A percentile compares a stretch with the other conserved stretches of the same genome.
These are phyloP conservation scores for Bothrops alternatus DNA, from an alignment of 2,797 vertebrate species.

Conservation along the genomic window DNA sequence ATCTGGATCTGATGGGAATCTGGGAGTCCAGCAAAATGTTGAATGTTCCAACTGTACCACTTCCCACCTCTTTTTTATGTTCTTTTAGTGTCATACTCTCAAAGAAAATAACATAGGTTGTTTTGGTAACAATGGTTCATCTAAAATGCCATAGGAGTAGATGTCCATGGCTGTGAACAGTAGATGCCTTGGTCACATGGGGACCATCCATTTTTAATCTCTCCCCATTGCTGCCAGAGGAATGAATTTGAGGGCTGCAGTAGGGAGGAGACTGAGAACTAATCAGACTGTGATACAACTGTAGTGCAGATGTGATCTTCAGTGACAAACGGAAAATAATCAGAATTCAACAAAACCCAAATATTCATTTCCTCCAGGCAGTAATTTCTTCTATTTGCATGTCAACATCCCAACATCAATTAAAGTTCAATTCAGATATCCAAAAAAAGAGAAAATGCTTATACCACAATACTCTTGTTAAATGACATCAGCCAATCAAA, in stretches of 20 bases:
- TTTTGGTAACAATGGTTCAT: not conserved
- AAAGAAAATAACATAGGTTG: not conserved
- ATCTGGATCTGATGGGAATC: not conserved
- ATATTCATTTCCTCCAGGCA: not conserved
- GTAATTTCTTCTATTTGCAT: not conserved
- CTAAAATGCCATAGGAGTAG: not conserved
- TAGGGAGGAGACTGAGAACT: not conserved
- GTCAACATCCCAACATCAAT: not conserved
- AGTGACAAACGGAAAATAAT: not conserved
- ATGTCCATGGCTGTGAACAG: not conserved
- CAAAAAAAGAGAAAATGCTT: not conserved
- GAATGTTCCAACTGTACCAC: not conserved
- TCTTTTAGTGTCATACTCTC: not conserved
- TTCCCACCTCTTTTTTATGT: not conserved
- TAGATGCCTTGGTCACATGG: not conserved
- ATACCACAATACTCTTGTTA: not conserved
- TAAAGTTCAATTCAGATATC: not conserved
- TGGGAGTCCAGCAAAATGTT: not conserved
- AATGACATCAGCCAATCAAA: not conserved
- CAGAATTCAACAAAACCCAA: not conserved
- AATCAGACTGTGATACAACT: not conserved
- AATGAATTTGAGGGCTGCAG: not conserved
- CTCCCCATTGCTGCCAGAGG: not conserved
- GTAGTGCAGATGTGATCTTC: not conserved
- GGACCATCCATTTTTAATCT: not conserved